Conservation (phyloP, 2,113 vertebrate genomes). For the Pollachius pollachius region DNA sequence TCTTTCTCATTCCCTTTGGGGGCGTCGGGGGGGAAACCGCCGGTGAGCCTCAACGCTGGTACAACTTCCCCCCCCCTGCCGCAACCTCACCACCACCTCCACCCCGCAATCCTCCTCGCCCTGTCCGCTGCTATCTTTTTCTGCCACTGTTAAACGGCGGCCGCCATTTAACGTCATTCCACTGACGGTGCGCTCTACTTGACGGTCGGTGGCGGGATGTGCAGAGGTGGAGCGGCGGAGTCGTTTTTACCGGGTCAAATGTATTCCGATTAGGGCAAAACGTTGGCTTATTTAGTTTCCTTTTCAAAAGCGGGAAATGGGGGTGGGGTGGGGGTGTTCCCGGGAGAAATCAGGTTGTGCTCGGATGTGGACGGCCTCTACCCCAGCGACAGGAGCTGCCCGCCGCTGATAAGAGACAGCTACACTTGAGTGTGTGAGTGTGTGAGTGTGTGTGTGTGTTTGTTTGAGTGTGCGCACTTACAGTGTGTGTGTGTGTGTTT, state of each 20-base stretch:
- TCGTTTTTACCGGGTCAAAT: slow-evolving; percentile 93
- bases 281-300: slow-evolving; percentile 93
- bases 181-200: slow-evolving; percentile 66
- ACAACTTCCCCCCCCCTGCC: background rate
- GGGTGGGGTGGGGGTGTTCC: slow-evolving; percentile 84
- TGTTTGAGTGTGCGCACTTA: slow-evolving; percentile 13
- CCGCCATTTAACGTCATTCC: slow-evolving; percentile 81
- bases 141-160: slow-evolving; percentile 27
- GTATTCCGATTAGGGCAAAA: slow-evolving; percentile 97
- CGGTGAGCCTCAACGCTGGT: slow-evolving; percentile 33
- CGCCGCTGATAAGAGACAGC: slow-evolving; percentile 88
- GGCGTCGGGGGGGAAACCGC: slow-evolving; percentile 28
- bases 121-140: slow-evolving; percentile 40
- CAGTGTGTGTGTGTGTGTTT: background rate
- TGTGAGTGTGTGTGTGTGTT: slow-evolving; percentile 49
- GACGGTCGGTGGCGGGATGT: slow-evolving; percentile 1
- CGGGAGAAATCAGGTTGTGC: slow-evolving; percentile 92
- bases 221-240: slow-evolving; percentile 50
- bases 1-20: background rate
- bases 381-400: slow-evolving; percentile 78
- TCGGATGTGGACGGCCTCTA: slow-evolving; percentile 77
- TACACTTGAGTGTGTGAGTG: slow-evolving; percentile 68
- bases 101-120: slow-evolving; percentile 21
- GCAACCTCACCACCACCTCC: slow-evolving; percentile 12
- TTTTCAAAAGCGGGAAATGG: slow-evolving; percentile 92